Evolutionary conservation across 2,113 vertebrate genomes (phyloP).

Genomic region (Myotis brandtii): DNA sequence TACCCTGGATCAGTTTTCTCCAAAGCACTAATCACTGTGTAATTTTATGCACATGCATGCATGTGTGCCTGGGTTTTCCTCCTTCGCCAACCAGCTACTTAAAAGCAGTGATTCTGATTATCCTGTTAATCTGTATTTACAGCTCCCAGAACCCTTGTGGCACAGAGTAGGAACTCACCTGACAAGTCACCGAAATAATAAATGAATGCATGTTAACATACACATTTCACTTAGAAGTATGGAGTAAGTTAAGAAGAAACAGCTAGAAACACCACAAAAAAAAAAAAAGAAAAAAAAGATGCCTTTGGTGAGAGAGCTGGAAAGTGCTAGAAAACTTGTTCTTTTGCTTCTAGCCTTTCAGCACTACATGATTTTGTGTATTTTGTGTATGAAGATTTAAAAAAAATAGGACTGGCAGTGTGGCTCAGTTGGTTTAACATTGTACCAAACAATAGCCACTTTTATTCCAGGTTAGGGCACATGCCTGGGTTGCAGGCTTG

Average conservation of each 20-base stretch:
- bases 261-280: too few relatives aligned
- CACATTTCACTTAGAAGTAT: background rate
- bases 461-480: too few relatives aligned
- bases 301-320: too few relatives aligned
- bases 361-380: too few relatives aligned
- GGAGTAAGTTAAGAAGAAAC: background rate
- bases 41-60: rapidly evolving
- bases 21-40: background rate
- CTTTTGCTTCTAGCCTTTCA: too few relatives aligned
- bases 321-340: too few relatives aligned
- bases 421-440: too few relatives aligned
- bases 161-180: background rate
- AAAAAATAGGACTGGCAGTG: background rate
- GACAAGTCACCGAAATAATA: background rate
- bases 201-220: background rate
- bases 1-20: background rate
- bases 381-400: background rate
- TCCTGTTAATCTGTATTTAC: background rate
- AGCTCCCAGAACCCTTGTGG: background rate
- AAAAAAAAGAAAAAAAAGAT: too few relatives aligned
- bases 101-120: background rate
- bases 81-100: too few relatives aligned
- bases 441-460: too few relatives aligned
- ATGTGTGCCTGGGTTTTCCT: background rate
- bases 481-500: too few relatives aligned